Percentiles rank a stretch among this genome's conserved stretches.
phyloP scores from a whole-genome alignment of 2,113 vertebrate species.

The Carollia perspicillata region DNA sequence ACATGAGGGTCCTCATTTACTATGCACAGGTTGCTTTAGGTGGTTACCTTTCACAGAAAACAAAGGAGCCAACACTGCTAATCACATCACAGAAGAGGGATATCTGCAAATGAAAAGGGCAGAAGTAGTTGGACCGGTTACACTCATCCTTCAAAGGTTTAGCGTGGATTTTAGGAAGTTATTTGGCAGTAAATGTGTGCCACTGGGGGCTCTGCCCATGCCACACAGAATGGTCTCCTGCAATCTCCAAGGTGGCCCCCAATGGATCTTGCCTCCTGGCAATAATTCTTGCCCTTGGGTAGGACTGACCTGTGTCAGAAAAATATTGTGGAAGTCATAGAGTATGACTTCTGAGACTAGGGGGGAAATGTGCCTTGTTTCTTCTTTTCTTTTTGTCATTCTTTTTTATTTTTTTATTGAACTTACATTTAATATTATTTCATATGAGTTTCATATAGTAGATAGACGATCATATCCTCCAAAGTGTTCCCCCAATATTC shows the following conservation, averaged over 20 bases:
- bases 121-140: no score
- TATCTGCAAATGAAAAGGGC: no score
- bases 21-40: no score
- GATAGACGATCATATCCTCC: not conserved
- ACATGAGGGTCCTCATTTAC: no score
- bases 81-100: no score
- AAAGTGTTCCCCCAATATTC: not conserved
- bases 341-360: not conserved
- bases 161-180: no score
- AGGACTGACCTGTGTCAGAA: not conserved
- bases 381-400: not conserved
- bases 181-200: no score
- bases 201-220: no score
- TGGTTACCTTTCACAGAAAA: no score
- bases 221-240: no score
- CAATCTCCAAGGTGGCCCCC: not conserved
- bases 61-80: no score
- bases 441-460: not conserved
- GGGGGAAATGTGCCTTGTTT: not conserved
- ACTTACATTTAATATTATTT: not conserved
- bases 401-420: not conserved
- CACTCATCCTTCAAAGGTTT: no score
- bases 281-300: not conserved
- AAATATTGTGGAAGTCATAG: not conserved
- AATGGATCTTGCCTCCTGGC: accelerated